These are phyloP conservation scores for Cyclina sinensis DNA, from an alignment of 1,140 invertebrate genomes.

Conservation along the genomic window DNA sequence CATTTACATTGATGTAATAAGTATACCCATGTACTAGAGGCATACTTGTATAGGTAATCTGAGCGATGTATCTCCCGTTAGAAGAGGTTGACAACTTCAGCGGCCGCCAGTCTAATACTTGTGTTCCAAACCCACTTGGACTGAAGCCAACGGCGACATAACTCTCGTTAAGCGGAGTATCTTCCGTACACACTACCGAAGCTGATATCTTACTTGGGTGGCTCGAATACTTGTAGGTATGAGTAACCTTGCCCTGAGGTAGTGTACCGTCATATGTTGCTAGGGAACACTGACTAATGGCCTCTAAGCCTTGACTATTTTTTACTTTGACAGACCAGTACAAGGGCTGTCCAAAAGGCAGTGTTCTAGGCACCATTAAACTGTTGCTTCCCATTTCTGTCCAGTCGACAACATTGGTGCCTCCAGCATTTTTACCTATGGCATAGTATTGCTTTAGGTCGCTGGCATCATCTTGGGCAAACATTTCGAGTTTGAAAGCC, in stretches of 20 bases:
- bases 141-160: slow-evolving; percentile 55
- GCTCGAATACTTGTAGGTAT: slow-evolving; percentile 29
- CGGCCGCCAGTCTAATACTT: slow-evolving; percentile 28
- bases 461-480: slow-evolving; percentile 41
- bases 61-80: slow-evolving; percentile 18
- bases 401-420: slow-evolving; percentile 41
- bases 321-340: slow-evolving; percentile 41
- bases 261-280: slow-evolving; percentile 50
- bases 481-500: slow-evolving; percentile 46
- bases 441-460: slow-evolving; percentile 40
- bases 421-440: slow-evolving; percentile 49
- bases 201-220: slow-evolving; percentile 33
- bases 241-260: slow-evolving; percentile 36
- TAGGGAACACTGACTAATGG: slow-evolving; percentile 30
- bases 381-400: slow-evolving; percentile 38
- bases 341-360: slow-evolving; percentile 36
- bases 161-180: slow-evolving; percentile 24
- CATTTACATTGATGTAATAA: slow-evolving; percentile 33
- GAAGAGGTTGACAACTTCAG: slow-evolving; percentile 8
- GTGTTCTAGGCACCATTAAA: slow-evolving; percentile 23
- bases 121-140: slow-evolving; percentile 41
- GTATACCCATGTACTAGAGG: slow-evolving; percentile 9
- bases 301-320: slow-evolving; percentile 42
- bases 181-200: slow-evolving; percentile 21
- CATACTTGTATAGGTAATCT: slow-evolving; percentile 18